These are phyloP conservation scores for Capitulum mitella DNA, from an alignment of 2,888 invertebrate species.

Conservation along the genomic window DNA sequence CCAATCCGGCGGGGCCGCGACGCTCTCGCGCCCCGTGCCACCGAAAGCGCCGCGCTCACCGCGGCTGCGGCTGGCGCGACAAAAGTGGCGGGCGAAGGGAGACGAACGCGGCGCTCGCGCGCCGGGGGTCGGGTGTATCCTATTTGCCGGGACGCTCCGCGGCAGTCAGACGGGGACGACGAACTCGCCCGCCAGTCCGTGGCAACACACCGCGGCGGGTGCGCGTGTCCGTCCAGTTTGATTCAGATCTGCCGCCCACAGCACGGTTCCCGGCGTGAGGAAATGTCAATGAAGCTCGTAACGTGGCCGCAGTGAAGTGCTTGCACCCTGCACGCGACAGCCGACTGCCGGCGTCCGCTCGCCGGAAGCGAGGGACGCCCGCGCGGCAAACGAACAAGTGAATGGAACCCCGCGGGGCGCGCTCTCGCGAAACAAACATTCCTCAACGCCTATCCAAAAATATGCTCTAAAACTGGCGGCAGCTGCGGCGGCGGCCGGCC, in stretches of 20 bases:
- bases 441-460: slow-evolving; percentile 13
- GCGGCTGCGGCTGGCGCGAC: not conserved
- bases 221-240: not conserved
- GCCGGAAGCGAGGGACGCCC: not conserved
- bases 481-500: not conserved
- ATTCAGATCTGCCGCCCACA: not conserved
- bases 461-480: not conserved
- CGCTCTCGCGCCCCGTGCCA: not conserved
- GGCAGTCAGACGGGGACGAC: not conserved
- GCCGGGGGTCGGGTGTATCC: not conserved
- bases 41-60: not conserved
- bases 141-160: not conserved
- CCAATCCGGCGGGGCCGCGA: not conserved
- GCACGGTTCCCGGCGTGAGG: not conserved
- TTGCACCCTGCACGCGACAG: not conserved
- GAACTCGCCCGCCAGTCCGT: not conserved
- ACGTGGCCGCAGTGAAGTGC: not conserved
- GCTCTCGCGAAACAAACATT: not conserved
- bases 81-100: too few species aligned
- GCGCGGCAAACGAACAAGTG: not conserved
- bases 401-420: not conserved
- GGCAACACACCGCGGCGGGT: not conserved
- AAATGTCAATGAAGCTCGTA: not conserved
- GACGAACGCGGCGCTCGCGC: not conserved
- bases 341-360: not conserved